phyloP scores from a whole-genome alignment of 2,113 vertebrate genomes.

The Cervus canadensis region DNA sequence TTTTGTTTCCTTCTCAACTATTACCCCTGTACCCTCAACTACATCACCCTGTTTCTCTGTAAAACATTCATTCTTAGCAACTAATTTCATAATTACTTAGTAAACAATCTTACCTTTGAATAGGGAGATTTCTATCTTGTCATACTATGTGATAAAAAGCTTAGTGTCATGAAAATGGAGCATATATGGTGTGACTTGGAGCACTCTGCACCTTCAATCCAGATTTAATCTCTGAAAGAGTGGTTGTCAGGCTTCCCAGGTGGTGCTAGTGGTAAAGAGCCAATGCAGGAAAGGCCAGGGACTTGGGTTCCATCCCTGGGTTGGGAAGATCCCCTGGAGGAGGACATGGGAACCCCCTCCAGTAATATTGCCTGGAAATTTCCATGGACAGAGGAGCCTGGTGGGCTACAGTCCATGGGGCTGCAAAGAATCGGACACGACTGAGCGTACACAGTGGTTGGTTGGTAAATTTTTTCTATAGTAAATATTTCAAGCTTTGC shows the following conservation, averaged over 20 bases:
- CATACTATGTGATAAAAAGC: not conserved
- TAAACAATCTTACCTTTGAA: not conserved
- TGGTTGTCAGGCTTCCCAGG: not conserved
- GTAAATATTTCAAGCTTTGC: not conserved
- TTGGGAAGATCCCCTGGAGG: not conserved
- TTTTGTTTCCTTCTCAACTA: not conserved
- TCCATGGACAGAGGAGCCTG: not conserved
- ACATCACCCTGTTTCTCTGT: not conserved
- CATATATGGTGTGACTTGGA: not conserved
- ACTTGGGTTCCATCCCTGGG: not conserved
- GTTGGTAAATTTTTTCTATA: not conserved
- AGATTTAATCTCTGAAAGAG: not conserved
- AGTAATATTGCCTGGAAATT: not conserved
- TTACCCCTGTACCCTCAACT: not conserved
- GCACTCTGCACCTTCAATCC: not conserved
- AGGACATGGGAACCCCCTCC: not conserved
- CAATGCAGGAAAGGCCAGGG: not conserved
- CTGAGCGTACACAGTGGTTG: not conserved
- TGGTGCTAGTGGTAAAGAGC: not conserved
- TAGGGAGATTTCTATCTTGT: not conserved
- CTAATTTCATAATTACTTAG: not conserved
- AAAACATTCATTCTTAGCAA: not conserved
- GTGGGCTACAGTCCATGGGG: not conserved
- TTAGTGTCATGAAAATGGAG: not conserved
- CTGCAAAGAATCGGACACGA: not conserved